Conservation (phyloP, 2,888 invertebrate species). For the Asteroscopus sphinx region DNA sequence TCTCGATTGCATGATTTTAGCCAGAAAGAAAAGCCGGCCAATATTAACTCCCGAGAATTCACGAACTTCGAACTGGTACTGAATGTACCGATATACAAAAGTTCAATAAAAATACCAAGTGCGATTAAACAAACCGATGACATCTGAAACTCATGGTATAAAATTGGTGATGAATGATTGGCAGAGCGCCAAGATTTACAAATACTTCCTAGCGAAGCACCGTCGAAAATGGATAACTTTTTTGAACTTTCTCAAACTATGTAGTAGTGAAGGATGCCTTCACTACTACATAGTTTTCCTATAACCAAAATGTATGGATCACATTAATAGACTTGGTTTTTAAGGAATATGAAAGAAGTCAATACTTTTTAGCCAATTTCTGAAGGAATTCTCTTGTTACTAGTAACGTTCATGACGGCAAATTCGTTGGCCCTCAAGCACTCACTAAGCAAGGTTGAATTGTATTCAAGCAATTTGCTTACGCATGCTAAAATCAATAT, state of each 20-base stretch:
- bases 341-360: too few species aligned
- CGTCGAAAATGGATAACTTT: conserved; percentile 14
- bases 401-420: conserved; percentile 35
- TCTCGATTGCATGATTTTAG: too few species aligned
- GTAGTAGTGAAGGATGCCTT: too few species aligned
- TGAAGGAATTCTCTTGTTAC: conserved; percentile 46
- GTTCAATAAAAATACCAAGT: conserved; percentile 29
- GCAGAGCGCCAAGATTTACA: conserved; percentile 44
- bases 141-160: conserved; percentile 48
- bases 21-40: too few species aligned
- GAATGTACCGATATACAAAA: conserved; percentile 8
- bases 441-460: conserved; percentile 47
- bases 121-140: conserved; percentile 32
- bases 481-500: conserved; percentile 54
- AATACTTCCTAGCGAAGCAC: conserved; percentile 40
- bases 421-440: conserved; percentile 42
- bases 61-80: conserved; percentile 1
- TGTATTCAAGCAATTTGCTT: conserved; percentile 44
- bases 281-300: too few species aligned
- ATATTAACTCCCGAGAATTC: conserved; percentile 5
- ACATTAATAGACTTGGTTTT: too few species aligned
- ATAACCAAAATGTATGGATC: too few species aligned
- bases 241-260: conserved; percentile 26
- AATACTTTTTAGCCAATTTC: conserved; percentile 24
- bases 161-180: conserved; percentile 49